phyloP scores from a whole-genome alignment of 1,140 invertebrate species.

The Sogatella furcifera region DNA sequence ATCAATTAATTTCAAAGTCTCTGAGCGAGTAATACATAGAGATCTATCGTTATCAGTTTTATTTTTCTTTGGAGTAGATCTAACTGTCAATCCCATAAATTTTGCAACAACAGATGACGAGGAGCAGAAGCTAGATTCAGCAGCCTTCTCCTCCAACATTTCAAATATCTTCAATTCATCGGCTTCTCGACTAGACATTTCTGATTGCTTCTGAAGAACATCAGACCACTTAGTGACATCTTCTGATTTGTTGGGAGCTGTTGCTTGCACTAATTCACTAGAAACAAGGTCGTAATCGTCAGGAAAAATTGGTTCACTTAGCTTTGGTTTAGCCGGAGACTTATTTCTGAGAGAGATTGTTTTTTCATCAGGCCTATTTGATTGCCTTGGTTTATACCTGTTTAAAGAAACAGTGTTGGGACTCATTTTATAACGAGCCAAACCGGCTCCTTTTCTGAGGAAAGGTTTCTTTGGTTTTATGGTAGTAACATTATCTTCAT shows the following conservation, averaged over 20 bases:
- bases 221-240: conserved; percentile 30
- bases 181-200: conserved; percentile 37
- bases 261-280: background rate
- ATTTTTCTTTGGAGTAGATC: conserved; percentile 36
- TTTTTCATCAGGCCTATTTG: too few relatives aligned
- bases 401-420: conserved; percentile 4
- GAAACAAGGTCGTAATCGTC: too few relatives aligned
- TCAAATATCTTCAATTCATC: conserved; percentile 58
- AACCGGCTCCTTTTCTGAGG: conserved; percentile 11
- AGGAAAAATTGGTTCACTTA: too few relatives aligned
- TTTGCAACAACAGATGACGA: conserved; percentile 49
- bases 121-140: conserved; percentile 57
- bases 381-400: background rate
- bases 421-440: conserved; percentile 10
- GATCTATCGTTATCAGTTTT: too few relatives aligned
- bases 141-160: conserved; percentile 53
- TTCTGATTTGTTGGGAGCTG: conserved; percentile 29
- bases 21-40: too few relatives aligned
- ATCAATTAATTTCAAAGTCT: too few relatives aligned
- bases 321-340: too few relatives aligned
- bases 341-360: too few relatives aligned
- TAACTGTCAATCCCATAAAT: conserved; percentile 37
- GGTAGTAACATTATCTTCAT: background rate
- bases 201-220: conserved; percentile 20
- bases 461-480: conserved; percentile 10